Evolutionary conservation across 2,888 invertebrate species (phyloP), one percentile per base, ranked within the genome.

Genomic region (Bellardia bayeri): DNA sequence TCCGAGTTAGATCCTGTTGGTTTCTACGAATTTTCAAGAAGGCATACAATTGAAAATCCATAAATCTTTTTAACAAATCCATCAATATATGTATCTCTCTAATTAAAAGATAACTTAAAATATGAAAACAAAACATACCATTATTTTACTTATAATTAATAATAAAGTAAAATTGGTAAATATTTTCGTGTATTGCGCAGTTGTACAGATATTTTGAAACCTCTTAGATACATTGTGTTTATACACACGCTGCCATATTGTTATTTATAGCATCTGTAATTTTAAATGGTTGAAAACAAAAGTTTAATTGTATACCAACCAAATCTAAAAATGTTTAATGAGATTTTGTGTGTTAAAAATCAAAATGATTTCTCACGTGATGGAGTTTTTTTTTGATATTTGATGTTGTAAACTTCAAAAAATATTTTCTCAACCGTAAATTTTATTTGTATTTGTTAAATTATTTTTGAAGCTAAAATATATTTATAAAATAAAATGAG

Each of bases 341-440:
- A 30, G 42, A 30, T 66, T 68, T 54, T 9, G 33, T 61, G 4
- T 61, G 33, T 61, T 61, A 2, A 9, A 58, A 68, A 14, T 23
- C 30, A 66, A 76, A 76, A 40, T 51, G 42, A 56, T 68, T 58
- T 56, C 66, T 79, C 72, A 72, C 63, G 45, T 71, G 23, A 64
- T 81, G 40, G 33, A 5, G 4, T 4, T 37, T 37, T 23, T 6
- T 42, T 71, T 58, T 58, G 16, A 2, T 23, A 2, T 54, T 42
- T 40, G 11, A 54, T 49, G 61, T 49, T 33, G 16, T 51, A 58
- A 37, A 23, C 9, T 78, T 78, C 0, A 30, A 42, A 16, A 63
- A 56, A 71, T 40, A 37, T 16, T 64, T 42, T 16, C 54, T 81
- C 63, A 81, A 51, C 72, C 72, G 72, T 81, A 54, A 72, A 54